Evolutionary conservation across 2,888 invertebrate species (phyloP).

Genomic region (Atrina japonica): DNA sequence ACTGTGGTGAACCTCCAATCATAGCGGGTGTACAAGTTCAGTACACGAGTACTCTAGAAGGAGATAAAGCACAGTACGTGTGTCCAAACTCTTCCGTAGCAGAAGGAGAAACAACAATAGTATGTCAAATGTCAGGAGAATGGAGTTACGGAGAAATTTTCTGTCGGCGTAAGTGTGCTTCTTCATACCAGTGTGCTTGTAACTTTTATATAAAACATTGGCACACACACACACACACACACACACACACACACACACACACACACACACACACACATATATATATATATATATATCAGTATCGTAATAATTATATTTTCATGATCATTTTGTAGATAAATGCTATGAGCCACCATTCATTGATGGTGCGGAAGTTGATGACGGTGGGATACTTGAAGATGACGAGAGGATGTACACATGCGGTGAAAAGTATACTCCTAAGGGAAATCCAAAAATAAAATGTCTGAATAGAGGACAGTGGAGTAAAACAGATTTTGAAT

Average conservation of each 20-base stretch:
- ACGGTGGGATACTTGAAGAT: neutral
- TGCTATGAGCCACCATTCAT: too few relatives aligned
- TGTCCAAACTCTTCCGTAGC: conserved; percentile 13
- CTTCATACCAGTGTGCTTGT: too few relatives aligned
- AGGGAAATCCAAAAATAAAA: neutral
- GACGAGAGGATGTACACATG: neutral
- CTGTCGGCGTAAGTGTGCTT: conserved; percentile 17
- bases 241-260: too few relatives aligned
- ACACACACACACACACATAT: too few relatives aligned
- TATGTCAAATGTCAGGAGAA: neutral
- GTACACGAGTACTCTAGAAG: neutral
- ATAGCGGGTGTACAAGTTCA: neutral
- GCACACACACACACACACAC: too few relatives aligned
- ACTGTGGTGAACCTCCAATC: conserved; percentile 8
- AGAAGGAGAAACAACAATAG: conserved; percentile 5
- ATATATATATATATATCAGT: too few relatives aligned
- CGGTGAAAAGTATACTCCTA: neutral
- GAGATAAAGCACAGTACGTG: neutral
- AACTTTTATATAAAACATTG: too few relatives aligned
- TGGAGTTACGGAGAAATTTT: conserved; percentile 10
- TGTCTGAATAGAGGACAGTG: neutral
- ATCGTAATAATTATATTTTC: too few relatives aligned
- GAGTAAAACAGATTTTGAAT: neutral
- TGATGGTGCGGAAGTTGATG: too few relatives aligned
- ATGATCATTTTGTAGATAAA: too few relatives aligned